A percentile compares a stretch with the other conserved stretches of the same genome.
These are phyloP conservation scores for Hippocampus mohnikei DNA, from an alignment of 2,113 vertebrate species.

Conservation along the genomic window DNA sequence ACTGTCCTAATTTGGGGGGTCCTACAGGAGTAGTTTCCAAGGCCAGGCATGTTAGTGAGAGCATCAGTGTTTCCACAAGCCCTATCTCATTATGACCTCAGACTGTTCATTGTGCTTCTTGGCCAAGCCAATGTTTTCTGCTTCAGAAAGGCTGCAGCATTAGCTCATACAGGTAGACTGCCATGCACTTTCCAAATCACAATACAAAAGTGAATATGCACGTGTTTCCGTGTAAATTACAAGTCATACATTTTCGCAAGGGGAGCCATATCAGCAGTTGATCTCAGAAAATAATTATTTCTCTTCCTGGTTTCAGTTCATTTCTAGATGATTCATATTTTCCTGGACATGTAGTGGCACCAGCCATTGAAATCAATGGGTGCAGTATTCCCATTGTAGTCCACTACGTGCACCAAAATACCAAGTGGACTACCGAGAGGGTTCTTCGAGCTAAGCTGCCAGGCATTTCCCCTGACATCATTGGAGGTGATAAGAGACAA, in stretches of 20 bases:
- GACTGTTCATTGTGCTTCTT: conserved; percentile 38
- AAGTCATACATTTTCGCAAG: background rate
- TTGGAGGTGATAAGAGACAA: conserved; percentile 49
- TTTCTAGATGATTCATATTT: background rate
- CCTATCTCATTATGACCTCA: conserved; percentile 75
- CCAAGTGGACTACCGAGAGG: conserved; percentile 28
- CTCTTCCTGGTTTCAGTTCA: background rate
- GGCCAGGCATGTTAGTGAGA: conserved; percentile 53
- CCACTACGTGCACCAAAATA: conserved; percentile 5
- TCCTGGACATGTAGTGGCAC: conserved; percentile 16
- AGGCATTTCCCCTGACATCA: conserved; percentile 70
- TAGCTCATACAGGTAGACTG: conserved; percentile 67
- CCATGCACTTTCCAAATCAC: conserved; percentile 33
- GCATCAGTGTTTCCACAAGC: conserved; percentile 73
- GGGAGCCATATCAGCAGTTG: background rate
- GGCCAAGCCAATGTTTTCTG: conserved; percentile 58
- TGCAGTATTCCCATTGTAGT: conserved; percentile 14
- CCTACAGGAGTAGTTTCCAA: conserved; percentile 52
- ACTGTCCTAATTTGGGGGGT: conserved; percentile 59
- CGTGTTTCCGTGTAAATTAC: background rate
- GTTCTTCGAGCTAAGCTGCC: conserved; percentile 53
- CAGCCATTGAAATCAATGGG: background rate
- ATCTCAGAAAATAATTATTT: background rate
- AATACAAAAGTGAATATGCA: background rate
- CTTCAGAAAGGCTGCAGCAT: conserved; percentile 56